Base-by-base conservation (phyloP, 2,888 invertebrate genomes). In the Orthosia incerta region DNA sequence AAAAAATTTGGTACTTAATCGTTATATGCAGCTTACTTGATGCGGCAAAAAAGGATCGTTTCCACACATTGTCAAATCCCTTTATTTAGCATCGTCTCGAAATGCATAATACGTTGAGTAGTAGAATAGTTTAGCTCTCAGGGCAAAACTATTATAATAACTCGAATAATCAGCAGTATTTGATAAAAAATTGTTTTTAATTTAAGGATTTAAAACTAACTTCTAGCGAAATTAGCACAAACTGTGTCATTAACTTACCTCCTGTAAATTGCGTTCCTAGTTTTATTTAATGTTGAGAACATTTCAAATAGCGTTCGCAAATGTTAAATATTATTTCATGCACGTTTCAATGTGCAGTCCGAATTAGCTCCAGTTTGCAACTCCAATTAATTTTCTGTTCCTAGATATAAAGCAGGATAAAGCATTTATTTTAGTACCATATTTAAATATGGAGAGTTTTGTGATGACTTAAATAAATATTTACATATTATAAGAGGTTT, bases 341-440 rank as follows among this genome's bases (percentile, higher is more conserved):
- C 7, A 46, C 11, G 18, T n/a, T 39, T 23, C 26, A 51, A 59
- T 63, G 45, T 61, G 57, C 20, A 67, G 63, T 80, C 69, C 59
- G 71, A 67, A 76, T 70, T 39, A 48, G 69, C 64, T 74, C 62
- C 79, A 71, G 71, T 65, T 73, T 56, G 26, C 39, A 62, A 26
- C n/a, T 59, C 12, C 7, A 59, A 61, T 64, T 18, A 62, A 67
- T 63, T 74, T 69, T 63, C 39, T 31, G 55, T 73, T 59, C 45
- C 16, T 60, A 62, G 45, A 16, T 62, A 20, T 75, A 48, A 66
- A 64, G 56, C 62, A 70, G 61, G 60, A 60, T 31, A 53, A 46
- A 71, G 75, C 76, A 84, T 82, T 79, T 82, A 79, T 76, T 67
- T 79, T 75, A 62, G 39, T 79, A 68, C 53, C 39, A 13, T 61